Evolutionary conservation across 2,888 invertebrate species (phyloP).

Genomic region (Campoplex capitator): DNA sequence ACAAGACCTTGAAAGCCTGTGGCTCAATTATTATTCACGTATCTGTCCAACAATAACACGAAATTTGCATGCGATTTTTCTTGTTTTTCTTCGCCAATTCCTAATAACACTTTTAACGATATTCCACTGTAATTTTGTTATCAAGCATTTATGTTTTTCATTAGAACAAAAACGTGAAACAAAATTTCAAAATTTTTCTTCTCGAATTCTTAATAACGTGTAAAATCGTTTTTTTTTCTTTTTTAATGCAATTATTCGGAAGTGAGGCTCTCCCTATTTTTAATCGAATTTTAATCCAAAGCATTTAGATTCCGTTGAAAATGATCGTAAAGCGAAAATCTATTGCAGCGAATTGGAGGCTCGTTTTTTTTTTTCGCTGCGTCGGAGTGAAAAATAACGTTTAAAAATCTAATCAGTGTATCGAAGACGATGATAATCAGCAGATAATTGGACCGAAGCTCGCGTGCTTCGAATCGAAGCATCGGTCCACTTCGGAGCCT

Average conservation of each 20-base stretch:
- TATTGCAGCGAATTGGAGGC: background rate
- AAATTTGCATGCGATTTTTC: background rate
- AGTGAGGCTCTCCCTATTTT: background rate
- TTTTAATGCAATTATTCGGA: no score
- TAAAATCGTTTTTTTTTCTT: no score
- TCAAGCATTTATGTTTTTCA: no score
- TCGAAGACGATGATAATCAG: slow-evolving; percentile 20
- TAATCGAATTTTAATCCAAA: background rate
- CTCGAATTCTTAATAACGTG: no score
- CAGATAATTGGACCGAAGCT: slow-evolving; percentile 17
- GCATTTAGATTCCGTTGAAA: background rate
- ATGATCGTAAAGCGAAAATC: background rate
- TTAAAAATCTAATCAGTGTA: slow-evolving; percentile 16
- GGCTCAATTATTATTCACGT: background rate
- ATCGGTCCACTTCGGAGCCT: background rate
- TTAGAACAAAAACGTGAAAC: no score
- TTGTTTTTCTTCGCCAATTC: background rate
- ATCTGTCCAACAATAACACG: background rate
- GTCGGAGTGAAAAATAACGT: background rate
- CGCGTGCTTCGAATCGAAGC: background rate
- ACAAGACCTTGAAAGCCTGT: background rate
- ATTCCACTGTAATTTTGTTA: no score
- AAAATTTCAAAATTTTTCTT: no score
- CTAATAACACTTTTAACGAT: background rate
- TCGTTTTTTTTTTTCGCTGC: background rate